Evolutionary conservation across 2,113 vertebrate genomes (phyloP).

Genomic region (Mustelus asterias): DNA sequence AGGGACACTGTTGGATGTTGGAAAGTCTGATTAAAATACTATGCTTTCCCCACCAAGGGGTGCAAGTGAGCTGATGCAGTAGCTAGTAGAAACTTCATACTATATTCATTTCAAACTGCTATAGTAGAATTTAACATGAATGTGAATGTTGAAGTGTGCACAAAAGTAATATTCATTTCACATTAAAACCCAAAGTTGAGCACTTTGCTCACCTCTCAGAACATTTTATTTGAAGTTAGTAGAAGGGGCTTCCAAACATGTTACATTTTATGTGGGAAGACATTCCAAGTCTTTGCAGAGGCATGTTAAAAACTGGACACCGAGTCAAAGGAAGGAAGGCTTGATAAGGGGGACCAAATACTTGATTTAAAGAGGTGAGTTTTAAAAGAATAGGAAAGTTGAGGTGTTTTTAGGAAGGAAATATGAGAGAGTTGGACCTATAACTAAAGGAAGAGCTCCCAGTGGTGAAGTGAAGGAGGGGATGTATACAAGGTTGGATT

Average conservation of each 20-base stretch:
- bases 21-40: neutral
- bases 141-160: neutral
- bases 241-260: neutral
- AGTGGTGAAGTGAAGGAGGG: neutral
- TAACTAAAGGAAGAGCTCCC: neutral
- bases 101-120: neutral
- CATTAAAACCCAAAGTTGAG: neutral
- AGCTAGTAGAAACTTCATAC: neutral
- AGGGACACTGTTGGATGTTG: neutral
- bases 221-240: neutral
- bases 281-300: too few relatives aligned
- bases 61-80: conserved; percentile 16
- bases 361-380: neutral
- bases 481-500: neutral
- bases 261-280: neutral
- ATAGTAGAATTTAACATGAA: neutral
- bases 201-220: neutral
- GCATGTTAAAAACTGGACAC: neutral
- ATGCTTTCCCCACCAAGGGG: neutral
- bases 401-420: neutral
- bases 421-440: neutral
- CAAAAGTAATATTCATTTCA: neutral
- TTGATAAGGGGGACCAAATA: neutral
- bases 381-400: neutral
- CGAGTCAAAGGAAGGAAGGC: neutral